A percentile compares a stretch with the other conserved stretches of the same genome.
phyloP scores from a whole-genome alignment of 2,113 vertebrate species.

The Cebus imitator region DNA sequence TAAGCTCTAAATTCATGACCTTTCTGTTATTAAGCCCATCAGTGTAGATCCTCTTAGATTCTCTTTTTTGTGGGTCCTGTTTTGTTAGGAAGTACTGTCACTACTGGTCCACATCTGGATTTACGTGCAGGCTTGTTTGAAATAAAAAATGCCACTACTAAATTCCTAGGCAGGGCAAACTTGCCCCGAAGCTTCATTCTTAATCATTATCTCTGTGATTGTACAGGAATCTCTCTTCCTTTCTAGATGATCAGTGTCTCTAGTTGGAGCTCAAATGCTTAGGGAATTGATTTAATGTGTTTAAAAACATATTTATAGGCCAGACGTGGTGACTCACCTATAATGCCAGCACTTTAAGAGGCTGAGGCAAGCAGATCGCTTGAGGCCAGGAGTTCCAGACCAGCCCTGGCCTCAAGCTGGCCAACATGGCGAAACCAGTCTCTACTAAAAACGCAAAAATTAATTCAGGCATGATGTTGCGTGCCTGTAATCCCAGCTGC shows the following conservation, averaged over 20 bases:
- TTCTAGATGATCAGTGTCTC: neutral
- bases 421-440: no score
- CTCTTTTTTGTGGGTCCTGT: neutral
- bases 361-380: no score
- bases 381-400: no score
- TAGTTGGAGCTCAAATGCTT: neutral
- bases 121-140: neutral
- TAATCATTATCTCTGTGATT: neutral
- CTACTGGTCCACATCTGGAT: neutral
- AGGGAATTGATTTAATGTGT: neutral
- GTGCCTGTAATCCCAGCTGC: no score
- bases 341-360: no score
- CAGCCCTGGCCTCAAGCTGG: no score
- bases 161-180: neutral
- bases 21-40: neutral
- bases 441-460: no score
- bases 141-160: neutral
- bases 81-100: neutral
- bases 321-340: no score
- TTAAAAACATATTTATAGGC: neutral
- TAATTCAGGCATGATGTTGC: no score
- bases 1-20: neutral
- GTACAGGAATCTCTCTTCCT: neutral
- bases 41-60: neutral
- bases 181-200: neutral